These are phyloP conservation scores for Melanotaenia nigrans DNA, from an alignment of 2,797 vertebrate species.

Conservation along the genomic window DNA sequence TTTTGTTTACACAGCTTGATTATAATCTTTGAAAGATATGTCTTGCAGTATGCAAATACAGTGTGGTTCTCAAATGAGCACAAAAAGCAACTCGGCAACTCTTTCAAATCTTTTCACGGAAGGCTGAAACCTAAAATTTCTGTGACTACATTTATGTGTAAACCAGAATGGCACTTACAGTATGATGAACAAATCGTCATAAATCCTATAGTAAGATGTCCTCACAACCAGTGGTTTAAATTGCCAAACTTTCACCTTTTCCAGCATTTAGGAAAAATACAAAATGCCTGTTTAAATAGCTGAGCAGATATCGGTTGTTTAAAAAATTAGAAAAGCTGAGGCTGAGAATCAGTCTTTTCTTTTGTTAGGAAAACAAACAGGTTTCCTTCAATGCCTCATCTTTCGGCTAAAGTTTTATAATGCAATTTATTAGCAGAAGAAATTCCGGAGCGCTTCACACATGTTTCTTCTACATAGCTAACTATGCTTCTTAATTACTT, in stretches of 20 bases:
- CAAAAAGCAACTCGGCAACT: neutral
- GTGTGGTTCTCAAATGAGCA: neutral
- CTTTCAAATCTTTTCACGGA: too few species aligned
- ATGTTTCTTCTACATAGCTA: constrained; percentile 54
- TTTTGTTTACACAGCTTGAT: neutral
- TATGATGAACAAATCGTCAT: neutral
- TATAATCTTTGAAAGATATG: neutral
- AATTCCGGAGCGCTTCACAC: constrained; percentile 36
- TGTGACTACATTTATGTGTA: too few species aligned
- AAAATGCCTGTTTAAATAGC: neutral
- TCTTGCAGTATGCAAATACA: neutral
- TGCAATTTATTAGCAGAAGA: constrained; percentile 41
- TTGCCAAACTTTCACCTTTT: neutral
- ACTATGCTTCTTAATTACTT: constrained; percentile 63
- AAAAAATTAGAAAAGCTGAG: constrained; percentile 2
- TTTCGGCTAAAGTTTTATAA: constrained; percentile 33
- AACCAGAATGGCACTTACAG: too few species aligned
- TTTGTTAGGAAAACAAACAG: constrained; percentile 14
- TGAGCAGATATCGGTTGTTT: neutral
- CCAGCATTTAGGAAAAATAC: neutral
- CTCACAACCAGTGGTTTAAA: neutral
- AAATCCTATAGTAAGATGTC: neutral
- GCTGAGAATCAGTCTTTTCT: neutral
- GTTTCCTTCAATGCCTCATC: constrained; percentile 2
- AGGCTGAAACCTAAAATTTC: too few species aligned